These are phyloP conservation scores for Matsumurasca onukii DNA, from an alignment of 1,140 invertebrate species.

Conservation along the genomic window DNA sequence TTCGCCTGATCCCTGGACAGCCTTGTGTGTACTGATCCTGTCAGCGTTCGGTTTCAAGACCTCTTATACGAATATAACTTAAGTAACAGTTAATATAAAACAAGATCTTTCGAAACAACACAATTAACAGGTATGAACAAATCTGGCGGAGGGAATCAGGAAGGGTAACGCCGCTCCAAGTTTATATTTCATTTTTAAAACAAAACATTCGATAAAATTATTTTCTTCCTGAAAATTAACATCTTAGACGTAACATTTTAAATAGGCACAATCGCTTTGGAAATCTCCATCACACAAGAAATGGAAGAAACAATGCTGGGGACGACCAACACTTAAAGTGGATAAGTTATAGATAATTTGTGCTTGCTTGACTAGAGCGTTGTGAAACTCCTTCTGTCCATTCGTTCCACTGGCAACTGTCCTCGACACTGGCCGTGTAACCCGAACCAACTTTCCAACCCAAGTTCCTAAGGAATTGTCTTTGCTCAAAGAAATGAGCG, in stretches of 20 bases:
- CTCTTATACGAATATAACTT: conserved; percentile 12
- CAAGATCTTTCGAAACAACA: background rate
- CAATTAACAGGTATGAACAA: background rate
- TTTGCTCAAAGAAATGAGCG: conserved; percentile 1
- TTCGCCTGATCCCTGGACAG: conserved; percentile 24
- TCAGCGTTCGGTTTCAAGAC: conserved; percentile 16
- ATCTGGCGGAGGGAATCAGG: conserved; percentile 9
- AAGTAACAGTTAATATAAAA: conserved; percentile 18
- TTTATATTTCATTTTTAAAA: background rate
- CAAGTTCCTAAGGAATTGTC: conserved; percentile 2
- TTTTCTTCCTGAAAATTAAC: conserved; percentile 20
- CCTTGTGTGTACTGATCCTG: conserved; percentile 20
- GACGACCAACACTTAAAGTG: conserved; percentile 24
- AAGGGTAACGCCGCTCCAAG: background rate
- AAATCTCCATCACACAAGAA: conserved; percentile 19
- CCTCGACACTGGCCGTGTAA: conserved; percentile 8
- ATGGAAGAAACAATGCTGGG: conserved; percentile 30
- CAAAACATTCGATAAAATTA: background rate
- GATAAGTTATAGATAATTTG: conserved; percentile 23
- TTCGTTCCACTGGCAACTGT: background rate
- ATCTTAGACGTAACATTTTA: background rate
- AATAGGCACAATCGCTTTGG: conserved; percentile 25
- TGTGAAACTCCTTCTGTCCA: conserved; percentile 12
- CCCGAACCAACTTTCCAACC: background rate
- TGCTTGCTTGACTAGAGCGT: conserved; percentile 20